phyloP scores from a whole-genome alignment of 2,113 vertebrate genomes.

The Lamprotornis superbus region DNA sequence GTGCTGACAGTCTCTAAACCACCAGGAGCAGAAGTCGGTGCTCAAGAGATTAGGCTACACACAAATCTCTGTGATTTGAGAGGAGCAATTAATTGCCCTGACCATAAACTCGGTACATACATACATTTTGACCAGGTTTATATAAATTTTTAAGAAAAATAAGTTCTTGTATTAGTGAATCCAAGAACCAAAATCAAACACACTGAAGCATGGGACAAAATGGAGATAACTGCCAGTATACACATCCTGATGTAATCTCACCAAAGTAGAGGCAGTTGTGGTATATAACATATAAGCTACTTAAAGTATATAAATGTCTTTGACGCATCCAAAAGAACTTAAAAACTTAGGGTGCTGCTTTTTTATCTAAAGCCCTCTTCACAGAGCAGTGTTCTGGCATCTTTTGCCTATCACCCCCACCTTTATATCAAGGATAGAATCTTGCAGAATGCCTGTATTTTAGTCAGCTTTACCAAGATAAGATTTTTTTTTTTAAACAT shows the following conservation, averaged over 20 bases:
- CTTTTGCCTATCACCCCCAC: background rate
- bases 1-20: background rate
- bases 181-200: background rate
- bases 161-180: background rate
- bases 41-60: fast-evolving
- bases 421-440: background rate
- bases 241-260: fast-evolving
- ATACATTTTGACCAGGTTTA: fast-evolving
- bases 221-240: fast-evolving
- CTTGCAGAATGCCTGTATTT: background rate
- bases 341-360: fast-evolving
- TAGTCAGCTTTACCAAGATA: background rate
- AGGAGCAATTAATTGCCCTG: no score
- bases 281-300: background rate
- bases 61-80: background rate
- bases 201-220: fast-evolving
- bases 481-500: background rate
- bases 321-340: background rate
- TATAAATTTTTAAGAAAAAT: background rate
- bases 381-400: background rate
- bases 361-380: background rate
- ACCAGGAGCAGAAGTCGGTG: fast-evolving
- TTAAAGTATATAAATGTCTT: background rate
- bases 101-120: fast-evolving
- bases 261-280: background rate